Percentiles rank a stretch among this genome's conserved stretches.
Evolutionary conservation across 1,140 invertebrate genomes (phyloP).

Genomic region (Aphis craccivora): DNA sequence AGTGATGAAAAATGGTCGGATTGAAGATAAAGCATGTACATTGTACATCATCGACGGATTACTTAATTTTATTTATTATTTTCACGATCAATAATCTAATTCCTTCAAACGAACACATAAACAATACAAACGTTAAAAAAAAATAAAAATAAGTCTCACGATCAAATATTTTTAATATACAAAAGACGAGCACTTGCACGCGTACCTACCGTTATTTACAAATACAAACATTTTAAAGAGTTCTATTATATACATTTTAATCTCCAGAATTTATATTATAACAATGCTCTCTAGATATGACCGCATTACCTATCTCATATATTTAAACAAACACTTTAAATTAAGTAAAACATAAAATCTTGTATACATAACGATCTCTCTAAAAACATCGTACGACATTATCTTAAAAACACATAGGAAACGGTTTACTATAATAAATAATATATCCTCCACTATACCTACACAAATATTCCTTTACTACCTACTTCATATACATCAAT

Average conservation of each 20-base stretch:
- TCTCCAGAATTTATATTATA: neutral
- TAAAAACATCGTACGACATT: neutral
- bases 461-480: neutral
- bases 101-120: neutral
- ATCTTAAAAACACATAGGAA: neutral
- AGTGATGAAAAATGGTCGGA: neutral
- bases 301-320: neutral
- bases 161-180: constrained; percentile 22
- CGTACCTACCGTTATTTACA: neutral
- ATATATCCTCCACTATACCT: neutral
- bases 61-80: constrained; percentile 34
- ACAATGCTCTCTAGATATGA: neutral
- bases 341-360: neutral
- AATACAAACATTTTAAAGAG: neutral
- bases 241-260: neutral
- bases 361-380: neutral
- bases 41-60: neutral
- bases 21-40: neutral
- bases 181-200: neutral
- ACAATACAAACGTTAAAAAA: neutral
- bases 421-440: neutral
- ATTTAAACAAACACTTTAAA: neutral
- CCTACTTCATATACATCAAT: neutral
- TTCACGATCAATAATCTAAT: neutral
- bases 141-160: neutral